Percentiles rank a stretch among this genome's conserved stretches.
These are phyloP conservation scores for Falco punctatus DNA, from an alignment of 2,113 vertebrate species.

Conservation along the genomic window DNA sequence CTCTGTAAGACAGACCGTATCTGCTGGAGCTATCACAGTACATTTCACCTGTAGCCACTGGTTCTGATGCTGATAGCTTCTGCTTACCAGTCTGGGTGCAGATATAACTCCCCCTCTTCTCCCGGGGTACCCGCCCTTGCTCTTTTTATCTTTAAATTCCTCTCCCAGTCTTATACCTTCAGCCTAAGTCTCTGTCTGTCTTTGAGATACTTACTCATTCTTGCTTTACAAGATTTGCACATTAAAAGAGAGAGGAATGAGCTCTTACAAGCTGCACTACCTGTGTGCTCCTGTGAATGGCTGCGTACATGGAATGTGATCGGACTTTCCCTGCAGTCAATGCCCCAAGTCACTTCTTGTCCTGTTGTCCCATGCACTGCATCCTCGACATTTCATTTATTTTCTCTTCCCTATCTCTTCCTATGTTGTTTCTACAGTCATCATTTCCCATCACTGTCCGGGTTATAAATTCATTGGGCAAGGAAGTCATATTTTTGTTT, in stretches of 20 bases:
- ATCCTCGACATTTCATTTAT: not conserved
- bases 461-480: not conserved
- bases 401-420: not conserved
- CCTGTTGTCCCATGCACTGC: not conserved
- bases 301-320: rapidly evolving
- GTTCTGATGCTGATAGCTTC: not conserved
- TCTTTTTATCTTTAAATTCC: not conserved
- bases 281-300: rapidly evolving
- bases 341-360: not conserved
- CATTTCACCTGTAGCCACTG: not conserved
- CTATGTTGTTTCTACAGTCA: not conserved
- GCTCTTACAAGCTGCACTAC: rapidly evolving
- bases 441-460: not conserved
- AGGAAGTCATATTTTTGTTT: not conserved
- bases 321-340: no score
- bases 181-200: not conserved
- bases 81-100: rapidly evolving
- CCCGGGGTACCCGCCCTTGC: not conserved
- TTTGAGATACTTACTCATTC: not conserved
- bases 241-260: rapidly evolving
- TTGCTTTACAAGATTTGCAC: not conserved
- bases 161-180: not conserved
- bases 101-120: not conserved
- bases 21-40: not conserved
- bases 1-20: not conserved